Evolutionary conservation across 2,113 vertebrate genomes (phyloP).

Genomic region (Madoqua kirkii): DNA sequence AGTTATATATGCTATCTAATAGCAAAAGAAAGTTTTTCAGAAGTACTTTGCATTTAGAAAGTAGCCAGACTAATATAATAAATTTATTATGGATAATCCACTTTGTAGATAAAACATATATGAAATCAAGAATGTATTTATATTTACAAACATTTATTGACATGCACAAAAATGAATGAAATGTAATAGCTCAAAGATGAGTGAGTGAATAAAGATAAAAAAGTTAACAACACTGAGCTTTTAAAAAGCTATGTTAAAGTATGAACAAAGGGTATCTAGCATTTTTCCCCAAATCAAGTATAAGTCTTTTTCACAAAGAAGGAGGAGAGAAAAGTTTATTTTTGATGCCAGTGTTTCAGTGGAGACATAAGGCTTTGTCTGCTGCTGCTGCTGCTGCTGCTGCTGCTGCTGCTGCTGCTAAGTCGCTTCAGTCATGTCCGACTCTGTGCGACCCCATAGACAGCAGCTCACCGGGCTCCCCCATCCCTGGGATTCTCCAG

Average conservation of each 20-base stretch:
- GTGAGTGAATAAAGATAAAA: neutral
- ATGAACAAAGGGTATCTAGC: conserved; percentile 1
- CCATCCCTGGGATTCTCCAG: too few relatives aligned
- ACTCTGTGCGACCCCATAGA: too few relatives aligned
- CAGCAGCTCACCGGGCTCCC: too few relatives aligned
- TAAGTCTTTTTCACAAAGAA: neutral
- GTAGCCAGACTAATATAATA: neutral
- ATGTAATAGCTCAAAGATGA: neutral
- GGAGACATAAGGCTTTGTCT: neutral
- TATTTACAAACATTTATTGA: neutral
- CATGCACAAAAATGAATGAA: neutral
- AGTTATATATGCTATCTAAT: neutral
- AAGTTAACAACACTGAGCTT: neutral
- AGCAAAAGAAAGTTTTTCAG: neutral
- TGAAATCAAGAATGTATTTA: neutral
- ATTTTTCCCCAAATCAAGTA: neutral
- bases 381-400: too few relatives aligned
- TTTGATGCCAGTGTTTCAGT: neutral
- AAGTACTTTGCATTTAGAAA: neutral
- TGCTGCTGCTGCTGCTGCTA: too few relatives aligned
- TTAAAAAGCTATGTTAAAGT: neutral
- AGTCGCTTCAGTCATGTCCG: too few relatives aligned
- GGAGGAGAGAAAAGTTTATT: neutral
- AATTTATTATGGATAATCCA: neutral
- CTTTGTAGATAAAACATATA: neutral